A percentile compares a stretch with the other conserved stretches of the same genome.
These are phyloP conservation scores for Chiroxiphia lanceolata DNA, from an alignment of 2,797 vertebrate genomes.

Conservation along the genomic window DNA sequence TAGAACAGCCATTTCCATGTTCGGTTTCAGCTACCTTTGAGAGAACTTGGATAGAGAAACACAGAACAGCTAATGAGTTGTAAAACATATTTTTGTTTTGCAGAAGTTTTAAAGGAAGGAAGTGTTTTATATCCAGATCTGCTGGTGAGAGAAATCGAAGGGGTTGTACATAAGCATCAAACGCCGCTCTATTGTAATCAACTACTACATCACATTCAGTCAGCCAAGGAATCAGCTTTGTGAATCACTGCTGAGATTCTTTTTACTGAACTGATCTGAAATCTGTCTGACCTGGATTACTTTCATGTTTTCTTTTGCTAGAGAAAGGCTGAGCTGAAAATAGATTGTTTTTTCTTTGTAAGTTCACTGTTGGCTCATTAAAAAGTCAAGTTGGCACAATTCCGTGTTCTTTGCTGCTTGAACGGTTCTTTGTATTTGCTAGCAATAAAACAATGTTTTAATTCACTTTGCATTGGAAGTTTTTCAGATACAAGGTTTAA, in stretches of 20 bases:
- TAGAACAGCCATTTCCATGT: neutral
- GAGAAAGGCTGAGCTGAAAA: neutral
- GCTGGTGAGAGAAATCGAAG: constrained; percentile 81
- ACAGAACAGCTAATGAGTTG: neutral
- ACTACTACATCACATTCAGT: constrained; percentile 83
- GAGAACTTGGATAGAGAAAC: neutral
- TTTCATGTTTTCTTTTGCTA: neutral
- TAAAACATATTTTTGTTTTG: constrained; percentile 12
- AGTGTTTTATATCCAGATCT: constrained; percentile 78
- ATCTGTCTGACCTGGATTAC: neutral
- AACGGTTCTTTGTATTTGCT: constrained; percentile 2
- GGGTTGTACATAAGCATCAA: constrained; percentile 83
- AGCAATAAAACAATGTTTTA: constrained; percentile 21
- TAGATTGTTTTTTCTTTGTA: neutral
- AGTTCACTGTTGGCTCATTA: neutral
- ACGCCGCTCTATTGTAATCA: constrained; percentile 80
- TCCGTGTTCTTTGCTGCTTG: neutral
- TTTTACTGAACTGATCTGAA: neutral
- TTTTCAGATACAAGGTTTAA: neutral
- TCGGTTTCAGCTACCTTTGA: neutral
- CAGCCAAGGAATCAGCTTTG: neutral
- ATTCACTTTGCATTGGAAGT: neutral
- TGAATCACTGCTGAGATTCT: neutral
- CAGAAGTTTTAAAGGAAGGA: constrained; percentile 88
- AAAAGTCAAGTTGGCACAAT: neutral